phyloP scores from a whole-genome alignment of 2,888 invertebrate species.

The Ochropleura plecta region DNA sequence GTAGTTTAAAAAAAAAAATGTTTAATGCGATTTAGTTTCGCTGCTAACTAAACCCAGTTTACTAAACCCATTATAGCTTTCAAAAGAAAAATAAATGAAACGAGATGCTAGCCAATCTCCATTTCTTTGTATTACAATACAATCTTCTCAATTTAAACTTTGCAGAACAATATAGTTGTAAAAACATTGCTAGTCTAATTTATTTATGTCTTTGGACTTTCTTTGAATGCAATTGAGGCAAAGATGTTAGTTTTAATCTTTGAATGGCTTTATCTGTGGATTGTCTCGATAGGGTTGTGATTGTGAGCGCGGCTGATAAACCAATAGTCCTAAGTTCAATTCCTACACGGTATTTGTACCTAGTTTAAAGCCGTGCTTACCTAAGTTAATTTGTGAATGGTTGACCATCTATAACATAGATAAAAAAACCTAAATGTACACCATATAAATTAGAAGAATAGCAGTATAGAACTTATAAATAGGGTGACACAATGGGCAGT shows the following conservation, averaged over 20 bases:
- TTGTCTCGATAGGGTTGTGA: not conserved
- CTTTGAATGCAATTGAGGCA: slow-evolving; percentile 5
- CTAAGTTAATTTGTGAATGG: too few species aligned
- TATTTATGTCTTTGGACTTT: slow-evolving; percentile 40
- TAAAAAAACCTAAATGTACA: too few species aligned
- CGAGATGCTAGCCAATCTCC: not conserved
- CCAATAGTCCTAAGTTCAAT: not conserved
- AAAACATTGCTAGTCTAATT: slow-evolving; percentile 23
- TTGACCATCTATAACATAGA: too few species aligned
- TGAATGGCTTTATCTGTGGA: not conserved
- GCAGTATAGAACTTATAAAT: too few species aligned
- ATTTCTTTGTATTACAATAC: slow-evolving; percentile 15
- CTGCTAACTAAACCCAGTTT: not conserved
- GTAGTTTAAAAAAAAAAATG: too few species aligned
- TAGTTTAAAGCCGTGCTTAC: not conserved
- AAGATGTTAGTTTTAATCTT: not conserved
- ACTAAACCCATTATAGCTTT: not conserved
- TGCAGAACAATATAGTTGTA: slow-evolving; percentile 16
- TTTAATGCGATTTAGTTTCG: not conserved
- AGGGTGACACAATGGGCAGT: too few species aligned
- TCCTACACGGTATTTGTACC: not conserved
- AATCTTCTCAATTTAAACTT: slow-evolving; percentile 49
- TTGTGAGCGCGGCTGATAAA: not conserved
- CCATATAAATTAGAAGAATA: too few species aligned
- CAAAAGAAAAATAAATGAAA: not conserved